Evolutionary conservation across 2,113 vertebrate species (phyloP).

Genomic region (Gopherus evgoodei): DNA sequence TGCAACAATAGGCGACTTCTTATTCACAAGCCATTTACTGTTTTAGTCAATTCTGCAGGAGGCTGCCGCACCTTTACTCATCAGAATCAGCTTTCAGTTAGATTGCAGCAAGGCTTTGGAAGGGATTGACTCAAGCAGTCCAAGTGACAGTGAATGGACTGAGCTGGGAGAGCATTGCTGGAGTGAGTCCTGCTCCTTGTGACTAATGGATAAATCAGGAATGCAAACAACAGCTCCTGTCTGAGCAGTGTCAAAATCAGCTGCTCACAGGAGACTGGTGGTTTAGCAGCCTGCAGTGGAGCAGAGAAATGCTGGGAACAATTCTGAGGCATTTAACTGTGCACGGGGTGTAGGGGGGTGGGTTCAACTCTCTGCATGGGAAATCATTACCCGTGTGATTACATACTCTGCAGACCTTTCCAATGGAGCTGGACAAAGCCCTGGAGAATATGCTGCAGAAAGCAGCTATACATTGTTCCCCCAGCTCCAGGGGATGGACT

Average conservation of each 20-base stretch:
- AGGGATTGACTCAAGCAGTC: slow-evolving; percentile 75
- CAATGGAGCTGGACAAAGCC: neutral
- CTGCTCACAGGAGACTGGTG: neutral
- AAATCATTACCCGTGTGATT: fast-evolving
- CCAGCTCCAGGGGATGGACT: no score
- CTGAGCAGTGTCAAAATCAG: fast-evolving
- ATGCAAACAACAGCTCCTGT: neutral
- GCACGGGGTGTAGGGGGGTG: fast-evolving
- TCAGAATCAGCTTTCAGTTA: slow-evolving; percentile 77
- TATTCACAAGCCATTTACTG: slow-evolving; percentile 84
- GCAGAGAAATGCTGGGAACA: neutral
- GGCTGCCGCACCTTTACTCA: slow-evolving; percentile 74
- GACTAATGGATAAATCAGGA: slow-evolving; percentile 57
- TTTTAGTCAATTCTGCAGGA: slow-evolving; percentile 55
- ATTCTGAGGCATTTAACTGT: fast-evolving
- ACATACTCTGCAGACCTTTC: neutral
- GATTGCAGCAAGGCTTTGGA: slow-evolving; percentile 75
- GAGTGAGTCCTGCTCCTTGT: slow-evolving; percentile 32
- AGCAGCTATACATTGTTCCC: neutral
- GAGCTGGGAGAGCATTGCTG: slow-evolving; percentile 60
- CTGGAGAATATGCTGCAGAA: neutral
- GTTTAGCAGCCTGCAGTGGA: fast-evolving
- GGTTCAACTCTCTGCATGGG: neutral
- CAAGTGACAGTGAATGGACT: slow-evolving; percentile 63
- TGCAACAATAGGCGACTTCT: slow-evolving; percentile 80